Conservation (phyloP, 2,113 vertebrate species). For the Harpagus bidentatus region DNA sequence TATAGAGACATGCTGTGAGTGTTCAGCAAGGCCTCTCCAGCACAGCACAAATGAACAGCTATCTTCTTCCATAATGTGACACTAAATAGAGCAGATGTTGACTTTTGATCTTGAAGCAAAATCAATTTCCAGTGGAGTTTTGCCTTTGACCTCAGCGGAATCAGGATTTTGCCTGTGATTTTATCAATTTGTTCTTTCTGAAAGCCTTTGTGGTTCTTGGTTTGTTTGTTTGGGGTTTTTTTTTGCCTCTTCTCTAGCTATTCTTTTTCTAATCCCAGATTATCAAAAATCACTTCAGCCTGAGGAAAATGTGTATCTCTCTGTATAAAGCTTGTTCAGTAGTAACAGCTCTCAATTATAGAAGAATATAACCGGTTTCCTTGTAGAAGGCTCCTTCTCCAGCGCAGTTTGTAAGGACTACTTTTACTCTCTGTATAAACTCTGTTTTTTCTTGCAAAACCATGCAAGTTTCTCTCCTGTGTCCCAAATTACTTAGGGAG, state of each 20-base stretch:
- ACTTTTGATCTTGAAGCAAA: background rate
- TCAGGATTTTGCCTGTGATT: background rate
- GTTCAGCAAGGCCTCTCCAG: background rate
- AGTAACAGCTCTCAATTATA: background rate
- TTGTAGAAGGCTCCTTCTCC: background rate
- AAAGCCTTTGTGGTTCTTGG: background rate
- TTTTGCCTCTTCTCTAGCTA: background rate
- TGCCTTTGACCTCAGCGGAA: background rate
- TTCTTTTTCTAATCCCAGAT: conserved; percentile 14
- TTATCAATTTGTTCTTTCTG: background rate
- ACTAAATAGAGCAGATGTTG: background rate
- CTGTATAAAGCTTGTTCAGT: background rate
- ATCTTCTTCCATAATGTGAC: background rate
- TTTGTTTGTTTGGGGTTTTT: background rate
- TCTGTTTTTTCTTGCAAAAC: background rate
- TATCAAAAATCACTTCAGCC: background rate
- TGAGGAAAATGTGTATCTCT: background rate
- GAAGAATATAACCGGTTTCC: background rate
- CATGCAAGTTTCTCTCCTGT: background rate
- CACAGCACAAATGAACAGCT: background rate
- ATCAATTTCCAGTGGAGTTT: conserved; percentile 5
- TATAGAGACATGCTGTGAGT: background rate
- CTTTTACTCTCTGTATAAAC: background rate
- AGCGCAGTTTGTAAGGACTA: background rate
- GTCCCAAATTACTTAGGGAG: background rate